Base-by-base conservation (phyloP, 2,113 vertebrate species). In the Labrus mixtus region DNA sequence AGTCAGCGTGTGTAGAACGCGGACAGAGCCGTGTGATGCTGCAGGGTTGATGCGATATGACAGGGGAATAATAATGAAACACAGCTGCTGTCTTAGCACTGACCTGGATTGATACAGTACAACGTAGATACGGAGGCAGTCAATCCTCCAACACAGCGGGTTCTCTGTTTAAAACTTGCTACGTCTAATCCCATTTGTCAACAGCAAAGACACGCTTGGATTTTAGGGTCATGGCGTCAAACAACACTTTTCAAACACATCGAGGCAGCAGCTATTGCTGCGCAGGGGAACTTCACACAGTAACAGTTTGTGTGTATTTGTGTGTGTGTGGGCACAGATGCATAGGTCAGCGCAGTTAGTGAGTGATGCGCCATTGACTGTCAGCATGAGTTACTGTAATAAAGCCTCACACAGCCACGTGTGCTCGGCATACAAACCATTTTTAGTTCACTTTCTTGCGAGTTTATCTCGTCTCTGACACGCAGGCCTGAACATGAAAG, bases 181-280 rank as follows among this genome's bases (percentile, higher is more conserved):
- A 33, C 37, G 76, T 86, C 88, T 90, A 68, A 89, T 91, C 87
- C 76, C 60, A 73, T 90, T 88, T 74, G 84, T 91, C 87, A 85
- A 85, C 87, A 57, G 78, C 72, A n/a, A 36, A 63, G 72, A 77
- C 79, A 20, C 25, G 3, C 68, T 76, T 17, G 6, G 48, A 73
- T 86, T 83, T 50, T 58, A 15, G 83, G 86, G 89, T 86, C 76
- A 9, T 4, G 39, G 51, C 41, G 10, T 59, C 22, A 13, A 58
- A 62, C 60, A 45, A 57, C 61, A 61, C 39, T 10, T 71, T 71
- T 74, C 73, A 81, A 65, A 83, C 72, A 37, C 63, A 12, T 12
- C 41, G 15, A 70, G 68, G 29, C 22, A 36, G 68, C 78, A 51
- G 53, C 70, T 56, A 2, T 51, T 33, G 41, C 61, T 29, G 6